phyloP scores from a whole-genome alignment of 2,888 invertebrate genomes.

The Alcis repandata region DNA sequence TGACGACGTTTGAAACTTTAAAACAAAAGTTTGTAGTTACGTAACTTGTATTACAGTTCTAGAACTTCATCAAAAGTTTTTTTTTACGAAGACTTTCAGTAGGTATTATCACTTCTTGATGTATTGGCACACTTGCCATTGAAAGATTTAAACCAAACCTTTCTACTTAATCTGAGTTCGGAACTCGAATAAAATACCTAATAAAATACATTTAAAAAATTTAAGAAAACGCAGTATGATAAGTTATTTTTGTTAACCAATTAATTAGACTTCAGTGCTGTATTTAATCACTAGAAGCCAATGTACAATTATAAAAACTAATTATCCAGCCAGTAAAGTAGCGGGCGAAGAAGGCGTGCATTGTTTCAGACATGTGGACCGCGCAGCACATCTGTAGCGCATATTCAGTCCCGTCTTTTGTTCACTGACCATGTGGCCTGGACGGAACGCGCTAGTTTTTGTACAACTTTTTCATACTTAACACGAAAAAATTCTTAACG shows the following conservation, averaged over 20 bases:
- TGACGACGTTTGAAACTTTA: too few relatives aligned
- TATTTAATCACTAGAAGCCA: conserved; percentile 29
- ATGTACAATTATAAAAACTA: conserved; percentile 34
- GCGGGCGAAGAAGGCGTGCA: conserved; percentile 63
- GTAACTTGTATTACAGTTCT: too few relatives aligned
- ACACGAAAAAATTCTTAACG: conserved; percentile 58
- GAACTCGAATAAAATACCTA: background rate
- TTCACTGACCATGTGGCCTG: conserved; percentile 77
- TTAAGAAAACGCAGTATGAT: too few relatives aligned
- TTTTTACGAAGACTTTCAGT: too few relatives aligned
- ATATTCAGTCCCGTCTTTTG: conserved; percentile 80
- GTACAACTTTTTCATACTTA: conserved; percentile 45
- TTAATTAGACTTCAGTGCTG: conserved; percentile 15
- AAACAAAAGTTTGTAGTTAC: too few relatives aligned
- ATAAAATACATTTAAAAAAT: too few relatives aligned
- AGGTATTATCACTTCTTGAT: too few relatives aligned
- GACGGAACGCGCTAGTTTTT: conserved; percentile 72
- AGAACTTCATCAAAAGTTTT: too few relatives aligned
- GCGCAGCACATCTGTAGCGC: conserved; percentile 80
- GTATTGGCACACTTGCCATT: too few relatives aligned
- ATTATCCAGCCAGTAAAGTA: conserved; percentile 50
- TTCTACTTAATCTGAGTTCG: too few relatives aligned
- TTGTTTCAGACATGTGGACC: conserved; percentile 69
- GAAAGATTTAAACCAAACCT: too few relatives aligned
- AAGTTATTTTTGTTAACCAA: conserved; percentile 1